phyloP scores from a whole-genome alignment of 2,888 invertebrate species.

The Abrostola triplasia region DNA sequence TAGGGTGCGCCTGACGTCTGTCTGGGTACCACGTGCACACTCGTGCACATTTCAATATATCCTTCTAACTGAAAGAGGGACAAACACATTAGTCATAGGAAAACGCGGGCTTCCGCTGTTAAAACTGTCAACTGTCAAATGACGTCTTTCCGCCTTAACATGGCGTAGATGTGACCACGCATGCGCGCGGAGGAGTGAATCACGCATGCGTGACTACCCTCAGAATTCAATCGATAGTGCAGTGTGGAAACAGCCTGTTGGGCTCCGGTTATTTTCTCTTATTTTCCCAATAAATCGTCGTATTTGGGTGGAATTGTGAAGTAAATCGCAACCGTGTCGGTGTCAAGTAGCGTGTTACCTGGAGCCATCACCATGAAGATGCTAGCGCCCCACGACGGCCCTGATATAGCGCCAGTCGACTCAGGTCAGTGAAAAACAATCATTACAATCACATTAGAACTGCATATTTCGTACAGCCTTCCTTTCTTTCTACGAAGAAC shows the following conservation, averaged over 20 bases:
- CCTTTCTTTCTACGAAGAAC: neutral
- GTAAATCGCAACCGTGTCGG: slow-evolving; percentile 80
- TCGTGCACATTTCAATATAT: slow-evolving; percentile 1
- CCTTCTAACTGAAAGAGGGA: slow-evolving; percentile 8
- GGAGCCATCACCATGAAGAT: slow-evolving; percentile 86
- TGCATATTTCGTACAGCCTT: slow-evolving; percentile 11
- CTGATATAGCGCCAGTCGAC: slow-evolving; percentile 88
- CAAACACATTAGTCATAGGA: slow-evolving; percentile 40
- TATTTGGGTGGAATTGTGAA: slow-evolving; percentile 66
- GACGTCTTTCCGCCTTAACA: slow-evolving; percentile 78
- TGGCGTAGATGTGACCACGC: slow-evolving; percentile 54
- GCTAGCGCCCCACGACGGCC: slow-evolving; percentile 87
- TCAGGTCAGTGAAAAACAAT: slow-evolving; percentile 78
- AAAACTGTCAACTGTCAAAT: slow-evolving; percentile 77
- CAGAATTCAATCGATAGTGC: slow-evolving; percentile 80
- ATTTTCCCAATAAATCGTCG: slow-evolving; percentile 62
- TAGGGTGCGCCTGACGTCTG: neutral
- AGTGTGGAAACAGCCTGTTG: slow-evolving; percentile 84
- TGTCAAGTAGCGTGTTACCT: slow-evolving; percentile 80
- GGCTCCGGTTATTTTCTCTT: slow-evolving; percentile 72
- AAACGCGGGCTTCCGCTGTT: slow-evolving; percentile 55
- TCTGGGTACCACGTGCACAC: neutral
- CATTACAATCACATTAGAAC: slow-evolving; percentile 32
- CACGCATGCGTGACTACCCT: slow-evolving; percentile 76
- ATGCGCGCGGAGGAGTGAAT: slow-evolving; percentile 46